phyloP scores from a whole-genome alignment of 2,113 vertebrate genomes.

The Ptilorrhoa leucosticta region DNA sequence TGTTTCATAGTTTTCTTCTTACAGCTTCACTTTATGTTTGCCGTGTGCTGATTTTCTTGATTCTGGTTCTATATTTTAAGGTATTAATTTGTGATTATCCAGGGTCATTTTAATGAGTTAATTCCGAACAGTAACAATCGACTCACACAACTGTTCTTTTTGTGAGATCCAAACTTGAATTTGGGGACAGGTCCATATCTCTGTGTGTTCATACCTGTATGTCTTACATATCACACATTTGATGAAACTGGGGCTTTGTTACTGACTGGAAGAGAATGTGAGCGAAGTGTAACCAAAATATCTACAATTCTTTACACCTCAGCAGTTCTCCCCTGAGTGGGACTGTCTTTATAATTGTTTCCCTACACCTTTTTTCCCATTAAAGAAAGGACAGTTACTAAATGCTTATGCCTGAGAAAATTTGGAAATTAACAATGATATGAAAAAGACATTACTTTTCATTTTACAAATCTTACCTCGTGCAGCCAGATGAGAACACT shows the following conservation, averaged over 20 bases:
- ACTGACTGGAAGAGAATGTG: background rate
- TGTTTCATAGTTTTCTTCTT: background rate
- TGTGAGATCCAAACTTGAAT: background rate
- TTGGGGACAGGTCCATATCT: background rate
- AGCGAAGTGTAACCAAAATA: background rate
- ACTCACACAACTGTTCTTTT: background rate
- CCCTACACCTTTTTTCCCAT: background rate
- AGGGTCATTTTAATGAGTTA: background rate
- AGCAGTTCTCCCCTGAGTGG: background rate
- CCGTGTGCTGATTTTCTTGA: background rate
- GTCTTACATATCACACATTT: background rate
- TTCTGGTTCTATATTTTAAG: background rate
- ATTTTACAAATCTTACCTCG: slow-evolving; percentile 8
- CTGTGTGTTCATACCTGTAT: background rate
- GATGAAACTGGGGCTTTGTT: background rate
- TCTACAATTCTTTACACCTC: background rate
- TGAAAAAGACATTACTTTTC: background rate
- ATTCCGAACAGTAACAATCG: background rate
- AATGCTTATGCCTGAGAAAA: background rate
- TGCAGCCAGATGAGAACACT: slow-evolving; percentile 15
- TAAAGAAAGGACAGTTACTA: background rate
- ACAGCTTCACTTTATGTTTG: background rate
- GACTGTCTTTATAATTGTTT: background rate
- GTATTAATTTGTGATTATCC: background rate
- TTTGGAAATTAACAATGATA: background rate